Percentiles rank a stretch among this genome's conserved stretches.
phyloP scores from a whole-genome alignment of 2,113 vertebrate species.

The Solea senegalensis region DNA sequence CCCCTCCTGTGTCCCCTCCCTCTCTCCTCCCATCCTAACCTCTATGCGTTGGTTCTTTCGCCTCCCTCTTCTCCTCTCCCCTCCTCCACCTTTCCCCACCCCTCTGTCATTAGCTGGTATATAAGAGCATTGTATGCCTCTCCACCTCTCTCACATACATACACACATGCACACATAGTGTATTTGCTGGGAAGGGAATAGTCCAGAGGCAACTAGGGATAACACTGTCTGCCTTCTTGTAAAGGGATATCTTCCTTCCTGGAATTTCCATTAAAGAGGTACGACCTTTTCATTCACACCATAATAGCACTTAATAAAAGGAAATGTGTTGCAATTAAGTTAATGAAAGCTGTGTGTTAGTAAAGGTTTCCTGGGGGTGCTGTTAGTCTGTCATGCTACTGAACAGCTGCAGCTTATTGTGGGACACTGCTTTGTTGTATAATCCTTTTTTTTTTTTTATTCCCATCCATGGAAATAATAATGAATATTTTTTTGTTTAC shows the following conservation, averaged over 20 bases:
- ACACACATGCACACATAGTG: conserved; percentile 50
- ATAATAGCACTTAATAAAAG: conserved; percentile 14
- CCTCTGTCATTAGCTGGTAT: conserved; percentile 70
- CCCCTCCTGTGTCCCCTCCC: conserved; percentile 59
- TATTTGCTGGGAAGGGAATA: conserved; percentile 63
- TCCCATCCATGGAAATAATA: too few species aligned
- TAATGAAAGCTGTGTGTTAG: conserved; percentile 15
- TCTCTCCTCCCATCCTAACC: conserved; percentile 47
- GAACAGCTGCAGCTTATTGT: conserved; percentile 9
- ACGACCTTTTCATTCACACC: conserved; percentile 31
- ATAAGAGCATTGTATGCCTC: conserved; percentile 71
- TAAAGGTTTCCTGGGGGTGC: background rate
- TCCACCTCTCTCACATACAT: conserved; percentile 63
- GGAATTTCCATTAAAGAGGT: conserved; percentile 66
- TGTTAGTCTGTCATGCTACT: conserved; percentile 10
- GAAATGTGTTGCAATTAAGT: conserved; percentile 9
- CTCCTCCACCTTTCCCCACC: conserved; percentile 73
- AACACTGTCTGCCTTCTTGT: conserved; percentile 55
- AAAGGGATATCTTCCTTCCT: conserved; percentile 54
- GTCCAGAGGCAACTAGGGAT: conserved; percentile 55
- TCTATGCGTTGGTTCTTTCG: conserved; percentile 28
- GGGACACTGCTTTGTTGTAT: background rate
- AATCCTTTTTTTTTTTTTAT: too few species aligned
- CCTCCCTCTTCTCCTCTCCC: conserved; percentile 48
- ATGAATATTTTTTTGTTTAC: too few species aligned